Conservation (phyloP, 2,113 vertebrate genomes). For the Pristiophorus japonicus region DNA sequence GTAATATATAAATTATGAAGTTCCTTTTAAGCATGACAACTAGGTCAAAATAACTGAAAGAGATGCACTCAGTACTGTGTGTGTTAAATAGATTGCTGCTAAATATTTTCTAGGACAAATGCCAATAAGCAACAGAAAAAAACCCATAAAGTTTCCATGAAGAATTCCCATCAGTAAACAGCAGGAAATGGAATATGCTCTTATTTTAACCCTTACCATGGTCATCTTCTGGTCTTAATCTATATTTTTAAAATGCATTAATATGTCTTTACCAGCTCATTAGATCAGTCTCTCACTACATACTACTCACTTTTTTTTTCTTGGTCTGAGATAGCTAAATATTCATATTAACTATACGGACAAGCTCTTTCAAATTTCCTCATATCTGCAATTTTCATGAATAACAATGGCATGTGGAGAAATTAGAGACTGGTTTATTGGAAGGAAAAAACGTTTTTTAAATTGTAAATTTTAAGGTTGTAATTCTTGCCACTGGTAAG, state of each 20-base stretch:
- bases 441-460: neutral
- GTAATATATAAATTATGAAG: neutral
- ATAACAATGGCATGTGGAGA: neutral
- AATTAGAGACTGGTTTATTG: neutral
- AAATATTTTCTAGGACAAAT: constrained; percentile 10
- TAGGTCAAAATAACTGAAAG: neutral
- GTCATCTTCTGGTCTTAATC: neutral
- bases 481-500: neutral
- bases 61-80: neutral
- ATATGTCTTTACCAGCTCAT: neutral
- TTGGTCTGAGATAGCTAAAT: neutral
- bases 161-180: neutral
- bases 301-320: neutral
- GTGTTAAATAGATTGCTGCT: neutral
- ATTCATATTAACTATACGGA: neutral
- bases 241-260: neutral
- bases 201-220: neutral
- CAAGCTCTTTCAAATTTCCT: neutral
- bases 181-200: neutral
- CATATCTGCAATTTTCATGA: neutral
- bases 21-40: neutral
- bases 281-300: neutral
- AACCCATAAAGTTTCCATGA: neutral
- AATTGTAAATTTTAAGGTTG: neutral
- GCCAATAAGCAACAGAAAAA: neutral